Evolutionary conservation across 1,140 invertebrate genomes (phyloP).

Genomic region (Zaprionus tsacasi): DNA sequence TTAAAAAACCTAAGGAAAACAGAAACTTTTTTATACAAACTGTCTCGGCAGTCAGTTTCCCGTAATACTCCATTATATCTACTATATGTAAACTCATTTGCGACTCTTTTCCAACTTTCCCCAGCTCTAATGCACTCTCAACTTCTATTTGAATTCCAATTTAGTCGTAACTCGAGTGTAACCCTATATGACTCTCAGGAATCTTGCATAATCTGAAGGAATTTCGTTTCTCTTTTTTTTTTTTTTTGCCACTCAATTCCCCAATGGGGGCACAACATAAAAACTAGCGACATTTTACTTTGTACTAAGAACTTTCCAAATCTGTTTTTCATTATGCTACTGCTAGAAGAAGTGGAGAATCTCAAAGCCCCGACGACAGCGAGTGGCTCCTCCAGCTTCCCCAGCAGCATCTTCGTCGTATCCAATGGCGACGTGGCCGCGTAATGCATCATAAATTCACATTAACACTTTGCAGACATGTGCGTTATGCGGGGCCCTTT

Average conservation of each 20-base stretch:
- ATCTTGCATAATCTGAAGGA: conserved; percentile 29
- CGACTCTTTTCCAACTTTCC: too few species aligned
- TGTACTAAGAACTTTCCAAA: conserved; percentile 68
- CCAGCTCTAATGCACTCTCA: not conserved
- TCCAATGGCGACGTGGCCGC: conserved; percentile 42
- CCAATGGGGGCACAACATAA: conserved; percentile 30
- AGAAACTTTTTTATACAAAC: too few species aligned
- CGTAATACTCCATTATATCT: too few species aligned
- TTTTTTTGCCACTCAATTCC: conserved; percentile 26
- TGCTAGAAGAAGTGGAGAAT: conserved; percentile 35
- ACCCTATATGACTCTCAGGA: not conserved
- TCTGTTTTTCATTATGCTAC: conserved; percentile 74
- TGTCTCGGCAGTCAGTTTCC: too few species aligned
- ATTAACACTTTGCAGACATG: conserved; percentile 81
- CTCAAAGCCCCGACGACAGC: conserved; percentile 40
- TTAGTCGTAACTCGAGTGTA: not conserved
- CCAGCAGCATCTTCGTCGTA: conserved; percentile 28
- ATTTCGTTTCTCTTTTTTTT: not conserved
- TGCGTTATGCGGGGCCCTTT: conserved; percentile 60
- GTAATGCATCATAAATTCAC: conserved; percentile 83
- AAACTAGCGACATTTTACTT: conserved; percentile 55
- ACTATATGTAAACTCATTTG: too few species aligned
- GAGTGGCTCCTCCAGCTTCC: conserved; percentile 7
- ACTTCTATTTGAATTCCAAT: not conserved
- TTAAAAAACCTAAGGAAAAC: too few species aligned